A percentile compares a stretch with the other conserved stretches of the same genome.
These are phyloP conservation scores for Chlamydotis undulata DNA, from an alignment of 2,113 vertebrate genomes.

Conservation along the genomic window DNA sequence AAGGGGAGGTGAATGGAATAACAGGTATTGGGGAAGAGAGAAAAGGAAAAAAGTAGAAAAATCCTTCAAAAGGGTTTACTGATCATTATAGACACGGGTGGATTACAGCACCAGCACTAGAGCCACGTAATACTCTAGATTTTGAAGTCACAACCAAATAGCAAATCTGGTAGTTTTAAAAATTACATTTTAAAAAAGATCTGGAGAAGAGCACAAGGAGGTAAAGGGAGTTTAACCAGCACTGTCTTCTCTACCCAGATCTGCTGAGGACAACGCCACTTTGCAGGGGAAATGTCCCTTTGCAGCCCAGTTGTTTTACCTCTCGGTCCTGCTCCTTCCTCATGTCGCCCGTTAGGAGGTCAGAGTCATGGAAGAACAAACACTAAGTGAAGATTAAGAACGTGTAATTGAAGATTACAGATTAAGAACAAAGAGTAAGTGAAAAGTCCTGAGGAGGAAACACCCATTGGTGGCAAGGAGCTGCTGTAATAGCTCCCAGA, in stretches of 20 bases:
- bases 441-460: neutral
- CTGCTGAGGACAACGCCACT: neutral
- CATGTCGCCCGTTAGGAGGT: neutral
- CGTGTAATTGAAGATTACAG: neutral
- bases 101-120: neutral
- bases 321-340: neutral
- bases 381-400: neutral
- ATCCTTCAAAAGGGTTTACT: neutral
- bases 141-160: neutral
- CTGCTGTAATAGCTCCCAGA: neutral
- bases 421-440: neutral
- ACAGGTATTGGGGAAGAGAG: neutral
- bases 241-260: neutral
- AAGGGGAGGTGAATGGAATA: neutral
- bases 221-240: neutral
- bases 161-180: neutral
- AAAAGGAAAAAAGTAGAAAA: neutral
- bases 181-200: neutral
- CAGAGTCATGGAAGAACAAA: neutral
- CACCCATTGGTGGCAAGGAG: fast-evolving
- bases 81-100: neutral
- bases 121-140: neutral
- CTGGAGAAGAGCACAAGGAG: neutral
- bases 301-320: neutral
- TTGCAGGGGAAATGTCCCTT: neutral